A percentile compares a stretch with the other conserved stretches of the same genome.
Conservation (phyloP, 2,888 invertebrate genomes). For the Ophion costatus region DNA sequence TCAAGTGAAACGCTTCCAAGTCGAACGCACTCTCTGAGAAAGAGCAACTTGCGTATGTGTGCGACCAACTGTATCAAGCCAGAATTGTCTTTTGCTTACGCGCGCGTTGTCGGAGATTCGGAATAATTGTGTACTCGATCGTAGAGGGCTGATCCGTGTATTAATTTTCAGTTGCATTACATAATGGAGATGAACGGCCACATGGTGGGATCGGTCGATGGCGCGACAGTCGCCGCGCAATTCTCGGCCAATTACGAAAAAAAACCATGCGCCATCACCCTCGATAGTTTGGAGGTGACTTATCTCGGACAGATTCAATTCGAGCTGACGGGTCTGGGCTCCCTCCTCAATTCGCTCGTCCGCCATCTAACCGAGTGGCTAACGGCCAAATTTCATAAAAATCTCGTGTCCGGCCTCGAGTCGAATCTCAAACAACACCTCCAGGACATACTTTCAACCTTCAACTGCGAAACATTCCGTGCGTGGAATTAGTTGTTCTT, state of each 20-base stretch:
- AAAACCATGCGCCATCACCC: slow-evolving; percentile 62
- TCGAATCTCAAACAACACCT: slow-evolving; percentile 40
- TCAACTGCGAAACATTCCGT: slow-evolving; percentile 70
- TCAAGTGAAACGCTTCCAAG: too few species aligned
- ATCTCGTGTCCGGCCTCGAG: slow-evolving; percentile 63
- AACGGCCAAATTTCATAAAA: slow-evolving; percentile 64
- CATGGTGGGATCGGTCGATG: slow-evolving; percentile 63
- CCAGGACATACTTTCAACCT: slow-evolving; percentile 53
- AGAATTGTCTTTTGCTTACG: neutral
- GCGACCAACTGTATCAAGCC: neutral
- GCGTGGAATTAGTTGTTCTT: slow-evolving; percentile 34
- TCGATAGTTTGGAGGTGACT: slow-evolving; percentile 65
- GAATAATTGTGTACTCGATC: neutral
- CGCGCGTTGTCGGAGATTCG: neutral
- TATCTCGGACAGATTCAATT: slow-evolving; percentile 67
- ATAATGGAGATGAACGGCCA: slow-evolving; percentile 66
- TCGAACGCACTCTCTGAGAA: too few species aligned
- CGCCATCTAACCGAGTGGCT: slow-evolving; percentile 68
- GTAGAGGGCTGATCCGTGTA: neutral
- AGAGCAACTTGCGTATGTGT: too few species aligned
- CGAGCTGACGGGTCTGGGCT: slow-evolving; percentile 69
- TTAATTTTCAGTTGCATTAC: slow-evolving; percentile 64
- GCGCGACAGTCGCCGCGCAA: slow-evolving; percentile 58
- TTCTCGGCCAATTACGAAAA: slow-evolving; percentile 67
- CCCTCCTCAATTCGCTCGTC: slow-evolving; percentile 59